Base-by-base conservation (phyloP, 2,888 invertebrate genomes). In the Allacma fusca region DNA sequence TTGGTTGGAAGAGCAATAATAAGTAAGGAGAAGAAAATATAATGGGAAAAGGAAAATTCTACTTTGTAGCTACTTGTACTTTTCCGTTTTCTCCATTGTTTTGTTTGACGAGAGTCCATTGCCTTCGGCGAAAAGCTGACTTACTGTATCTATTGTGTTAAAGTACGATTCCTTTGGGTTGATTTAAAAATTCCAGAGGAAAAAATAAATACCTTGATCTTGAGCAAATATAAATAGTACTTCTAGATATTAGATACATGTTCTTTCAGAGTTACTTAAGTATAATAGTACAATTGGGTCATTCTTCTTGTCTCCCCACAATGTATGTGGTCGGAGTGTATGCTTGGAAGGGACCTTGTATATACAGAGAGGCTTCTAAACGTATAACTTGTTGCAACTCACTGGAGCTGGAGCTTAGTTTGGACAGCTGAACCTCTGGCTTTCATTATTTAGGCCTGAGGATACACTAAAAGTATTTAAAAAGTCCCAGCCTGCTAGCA, bases 41-140 rank as follows among this genome's bases (percentile, higher is more conserved):
- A 34, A 34, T 34, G 34, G 34, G 34, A 34, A 34, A 34, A 34
- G 9, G 34, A 9, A 34, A 34, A 4, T 34, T 9, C 4, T 9
- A 50, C 50, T 19, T 4, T 12, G 19, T 50, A 50, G 40, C 40
- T 16, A n/a, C 1, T 16, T 50, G 50, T 50, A 50, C 50, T 50
- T 50, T 50, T 50, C 50, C 50, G n/a, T 50, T 50, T 50, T 50
- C 50, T 19, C 50, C 19, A 50, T 50, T 50, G 50, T 50, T 50
- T 50, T 19, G 50, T 16, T 50, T 2, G 19, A 16, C 16, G 4
- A 4, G 50, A 50, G 16, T 13, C 50, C 50, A 50, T 19, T 50
- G 50, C 50, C 50, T 50, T 19, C 50, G 19, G 50, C 50, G 16
- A 50, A 5, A 50, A 16, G 50, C 16, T n/a, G 50, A 50, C 50